phyloP scores from a whole-genome alignment of 1,140 invertebrate genomes.

The Pseudomyrmex concolor region DNA sequence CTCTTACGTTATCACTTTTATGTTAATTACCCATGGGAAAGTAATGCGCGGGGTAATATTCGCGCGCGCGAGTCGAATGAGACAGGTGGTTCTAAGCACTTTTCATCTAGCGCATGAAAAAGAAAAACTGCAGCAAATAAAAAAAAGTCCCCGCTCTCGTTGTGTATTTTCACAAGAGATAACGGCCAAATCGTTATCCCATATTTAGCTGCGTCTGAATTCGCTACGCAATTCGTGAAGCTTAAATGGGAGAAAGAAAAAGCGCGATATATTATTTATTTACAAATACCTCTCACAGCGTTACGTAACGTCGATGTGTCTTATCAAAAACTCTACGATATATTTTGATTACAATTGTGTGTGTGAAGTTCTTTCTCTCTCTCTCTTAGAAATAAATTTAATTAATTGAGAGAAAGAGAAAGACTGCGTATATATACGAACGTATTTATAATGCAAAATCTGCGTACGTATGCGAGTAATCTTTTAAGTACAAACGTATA shows the following conservation, averaged over 20 bases:
- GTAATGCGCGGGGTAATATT: conserved; percentile 40
- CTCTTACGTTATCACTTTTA: conserved; percentile 55
- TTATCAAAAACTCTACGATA: not conserved
- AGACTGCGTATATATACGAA: not conserved
- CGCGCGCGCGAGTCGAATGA: conserved; percentile 36
- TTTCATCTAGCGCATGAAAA: conserved; percentile 11
- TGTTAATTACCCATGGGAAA: conserved; percentile 48
- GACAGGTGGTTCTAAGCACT: conserved; percentile 37
- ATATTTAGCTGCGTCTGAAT: conserved; percentile 9
- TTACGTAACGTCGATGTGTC: not conserved
- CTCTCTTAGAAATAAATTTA: not conserved
- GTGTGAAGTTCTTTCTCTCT: too few species aligned
- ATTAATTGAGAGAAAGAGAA: not conserved
- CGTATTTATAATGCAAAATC: conserved; percentile 29
- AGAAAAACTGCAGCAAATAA: conserved; percentile 26
- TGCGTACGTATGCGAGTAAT: conserved; percentile 29
- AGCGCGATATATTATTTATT: too few species aligned
- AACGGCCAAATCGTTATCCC: not conserved
- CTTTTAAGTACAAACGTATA: conserved; percentile 54
- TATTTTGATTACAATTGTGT: not conserved
- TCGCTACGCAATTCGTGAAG: not conserved
- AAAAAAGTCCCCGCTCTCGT: conserved; percentile 1
- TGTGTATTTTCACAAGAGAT: not conserved
- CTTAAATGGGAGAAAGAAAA: not conserved
- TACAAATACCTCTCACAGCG: not conserved